Base-by-base conservation (phyloP, 2,797 vertebrate species). In the Crenichthys baileyi region DNA sequence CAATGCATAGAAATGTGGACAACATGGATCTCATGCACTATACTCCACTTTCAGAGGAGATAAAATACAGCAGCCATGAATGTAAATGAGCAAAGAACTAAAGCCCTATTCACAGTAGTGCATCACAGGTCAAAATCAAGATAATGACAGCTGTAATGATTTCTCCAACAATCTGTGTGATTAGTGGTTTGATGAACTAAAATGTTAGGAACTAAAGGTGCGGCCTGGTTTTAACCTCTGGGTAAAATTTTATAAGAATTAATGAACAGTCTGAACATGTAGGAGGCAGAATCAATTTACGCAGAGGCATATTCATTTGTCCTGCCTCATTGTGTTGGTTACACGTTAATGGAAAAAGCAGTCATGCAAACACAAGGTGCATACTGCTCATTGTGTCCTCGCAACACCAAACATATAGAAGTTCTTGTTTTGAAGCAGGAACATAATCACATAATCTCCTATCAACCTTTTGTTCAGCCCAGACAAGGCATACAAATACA, bases 321-420 rank as follows among this genome's bases (percentile, higher is more conserved):
- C 80, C 73, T 90, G 88, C 83, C 81, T 86, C 74, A 72, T 89
- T 88, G 78, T 89, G 87, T 89, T 87, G 79, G 82, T 90, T 68
- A 77, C 87, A 84, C 79, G 78, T 91, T 93, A 92, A 93, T 94
- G 89, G 85, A 85, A 93, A 94, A 93, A 78, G 87, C 91, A 90
- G 74, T 92, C 89, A 78, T 90, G 88, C 86, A 92, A 87, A 86
- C 61, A 85, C 78, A 88, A 85, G 84, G 83, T 89, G 90, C 73
- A 86, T 79, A 86, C 83, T 74, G 76, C 73, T 85, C 77, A 73
- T 73, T 79, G 75, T 74, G 80, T 60, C 75, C 65, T 63, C 46
- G 73, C 72, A 51, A 79, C 71, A 85, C 29, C 76, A 77, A 81
- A 85, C 55, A 80, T 75, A 78, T 31, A 82, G 15, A 84, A 76